These are phyloP conservation scores for Hyles lineata DNA, from an alignment of 2,888 invertebrate genomes.

Conservation along the genomic window DNA sequence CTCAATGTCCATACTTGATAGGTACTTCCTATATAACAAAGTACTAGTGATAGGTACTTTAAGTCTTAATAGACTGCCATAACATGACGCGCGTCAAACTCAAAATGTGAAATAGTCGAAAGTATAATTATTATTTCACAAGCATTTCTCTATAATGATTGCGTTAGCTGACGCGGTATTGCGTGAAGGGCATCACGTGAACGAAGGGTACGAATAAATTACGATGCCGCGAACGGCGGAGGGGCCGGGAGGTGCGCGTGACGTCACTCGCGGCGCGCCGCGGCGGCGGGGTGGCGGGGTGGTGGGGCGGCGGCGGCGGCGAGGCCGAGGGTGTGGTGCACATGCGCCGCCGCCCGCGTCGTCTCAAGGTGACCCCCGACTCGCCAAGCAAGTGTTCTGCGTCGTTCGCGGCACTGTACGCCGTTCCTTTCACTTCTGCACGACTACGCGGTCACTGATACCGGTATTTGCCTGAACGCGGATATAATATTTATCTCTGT, in stretches of 20 bases:
- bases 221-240: slow-evolving; percentile 38
- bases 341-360: slow-evolving; percentile 72
- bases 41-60: too few relatives aligned
- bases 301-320: slow-evolving; percentile 50
- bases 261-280: slow-evolving; percentile 62
- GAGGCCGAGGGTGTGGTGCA: slow-evolving; percentile 81
- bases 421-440: slow-evolving; percentile 74
- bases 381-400: slow-evolving; percentile 65
- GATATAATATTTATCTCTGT: slow-evolving; percentile 65
- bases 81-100: neutral
- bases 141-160: slow-evolving; percentile 22
- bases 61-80: neutral
- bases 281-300: slow-evolving; percentile 42
- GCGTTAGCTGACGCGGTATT: slow-evolving; percentile 59
- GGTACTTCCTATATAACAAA: too few relatives aligned
- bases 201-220: slow-evolving; percentile 37
- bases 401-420: slow-evolving; percentile 59
- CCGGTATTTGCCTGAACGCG: slow-evolving; percentile 73
- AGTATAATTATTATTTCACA: slow-evolving; percentile 11
- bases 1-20: too few relatives aligned
- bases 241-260: slow-evolving; percentile 53
- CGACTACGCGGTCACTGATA: slow-evolving; percentile 55
- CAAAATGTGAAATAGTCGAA: neutral
- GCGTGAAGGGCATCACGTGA: slow-evolving; percentile 75
- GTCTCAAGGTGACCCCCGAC: slow-evolving; percentile 81